Percentiles rank a stretch among this genome's conserved stretches.
Conservation (phyloP, 2,113 vertebrate genomes). For the Coregonus clupeaformis region DNA sequence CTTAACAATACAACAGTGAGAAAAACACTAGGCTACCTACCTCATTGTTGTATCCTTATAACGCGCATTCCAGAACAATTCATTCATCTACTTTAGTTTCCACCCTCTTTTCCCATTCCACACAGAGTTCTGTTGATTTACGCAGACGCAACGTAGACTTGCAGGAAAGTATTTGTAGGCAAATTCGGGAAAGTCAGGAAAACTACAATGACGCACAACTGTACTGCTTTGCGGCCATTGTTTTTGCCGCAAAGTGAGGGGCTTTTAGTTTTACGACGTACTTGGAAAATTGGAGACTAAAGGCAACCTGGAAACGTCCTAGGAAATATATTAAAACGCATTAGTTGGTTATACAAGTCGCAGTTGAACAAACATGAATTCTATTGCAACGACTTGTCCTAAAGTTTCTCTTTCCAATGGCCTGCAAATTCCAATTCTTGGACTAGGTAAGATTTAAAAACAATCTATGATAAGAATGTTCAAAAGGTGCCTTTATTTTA, state of each 20-base stretch:
- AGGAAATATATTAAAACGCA: neutral
- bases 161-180: neutral
- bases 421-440: conserved; percentile 64
- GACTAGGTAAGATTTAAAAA: conserved; percentile 61
- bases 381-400: conserved; percentile 43
- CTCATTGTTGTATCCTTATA: neutral
- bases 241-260: neutral
- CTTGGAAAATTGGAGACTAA: too few species aligned
- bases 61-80: neutral
- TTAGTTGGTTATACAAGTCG: neutral
- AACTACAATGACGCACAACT: neutral
- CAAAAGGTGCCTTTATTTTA: neutral
- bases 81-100: neutral
- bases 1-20: neutral
- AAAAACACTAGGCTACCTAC: neutral
- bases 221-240: neutral
- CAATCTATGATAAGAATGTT: neutral
- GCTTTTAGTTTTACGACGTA: neutral
- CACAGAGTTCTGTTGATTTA: neutral
- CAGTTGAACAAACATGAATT: neutral
- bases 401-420: conserved; percentile 73
- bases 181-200: neutral
- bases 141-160: neutral
- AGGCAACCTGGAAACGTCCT: neutral
- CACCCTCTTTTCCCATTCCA: neutral